A percentile compares a stretch with the other conserved stretches of the same genome.
These are phyloP conservation scores for Platycercus adscitus DNA, from an alignment of 2,113 vertebrate genomes.

Conservation along the genomic window DNA sequence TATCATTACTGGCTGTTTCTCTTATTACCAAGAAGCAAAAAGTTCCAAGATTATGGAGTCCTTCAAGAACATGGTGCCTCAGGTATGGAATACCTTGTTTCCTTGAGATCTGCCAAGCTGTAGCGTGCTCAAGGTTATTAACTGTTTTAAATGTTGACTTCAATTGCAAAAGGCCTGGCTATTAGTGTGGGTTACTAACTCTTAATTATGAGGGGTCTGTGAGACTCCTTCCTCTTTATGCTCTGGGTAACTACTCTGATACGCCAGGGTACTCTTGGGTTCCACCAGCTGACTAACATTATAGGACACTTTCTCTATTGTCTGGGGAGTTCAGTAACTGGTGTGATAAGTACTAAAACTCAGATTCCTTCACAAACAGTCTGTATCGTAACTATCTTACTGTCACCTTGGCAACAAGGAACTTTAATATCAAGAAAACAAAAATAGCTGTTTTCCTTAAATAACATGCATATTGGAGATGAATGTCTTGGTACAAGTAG, in stretches of 20 bases:
- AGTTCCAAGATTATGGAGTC: conserved; percentile 99
- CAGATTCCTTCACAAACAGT: neutral
- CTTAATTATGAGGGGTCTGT: neutral
- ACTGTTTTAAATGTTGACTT: neutral
- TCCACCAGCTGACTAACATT: neutral
- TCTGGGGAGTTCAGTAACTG: neutral
- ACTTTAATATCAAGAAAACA: neutral
- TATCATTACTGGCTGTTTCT: conserved; percentile 96
- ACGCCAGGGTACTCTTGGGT: neutral
- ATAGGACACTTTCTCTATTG: neutral
- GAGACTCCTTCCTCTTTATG: neutral
- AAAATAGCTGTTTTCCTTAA: neutral
- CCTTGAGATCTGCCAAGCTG: neutral
- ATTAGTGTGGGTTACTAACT: neutral
- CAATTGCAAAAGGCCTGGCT: neutral
- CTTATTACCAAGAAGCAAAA: conserved; percentile 98
- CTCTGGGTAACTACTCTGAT: neutral
- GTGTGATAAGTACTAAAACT: neutral
- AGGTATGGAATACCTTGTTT: conserved; percentile 75
- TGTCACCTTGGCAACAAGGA: neutral
- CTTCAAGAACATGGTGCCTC: conserved; percentile 98
- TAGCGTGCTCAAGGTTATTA: neutral
- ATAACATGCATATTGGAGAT: neutral
- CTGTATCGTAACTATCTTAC: neutral
- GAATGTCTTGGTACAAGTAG: neutral